Conservation (phyloP, 2,797 vertebrate genomes). For the Delichon dasypus region DNA sequence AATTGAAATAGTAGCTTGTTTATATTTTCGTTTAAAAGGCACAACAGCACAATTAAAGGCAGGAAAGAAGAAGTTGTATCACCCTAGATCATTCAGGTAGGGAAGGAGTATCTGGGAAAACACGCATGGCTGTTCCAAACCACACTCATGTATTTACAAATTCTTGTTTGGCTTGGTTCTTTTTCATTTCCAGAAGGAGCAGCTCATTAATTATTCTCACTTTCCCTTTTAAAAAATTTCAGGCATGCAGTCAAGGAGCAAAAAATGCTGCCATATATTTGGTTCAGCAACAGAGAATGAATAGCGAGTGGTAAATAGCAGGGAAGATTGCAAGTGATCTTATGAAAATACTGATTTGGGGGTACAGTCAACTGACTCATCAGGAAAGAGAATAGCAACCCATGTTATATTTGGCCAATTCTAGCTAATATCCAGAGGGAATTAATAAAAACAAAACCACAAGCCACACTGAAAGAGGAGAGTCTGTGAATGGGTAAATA, state of each 20-base stretch:
- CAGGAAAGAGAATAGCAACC: background rate
- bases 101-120: background rate
- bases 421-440: background rate
- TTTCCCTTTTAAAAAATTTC: conserved; percentile 13
- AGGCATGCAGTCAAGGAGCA: background rate
- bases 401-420: conserved; percentile 3
- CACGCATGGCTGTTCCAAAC: background rate
- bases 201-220: background rate
- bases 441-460: background rate
- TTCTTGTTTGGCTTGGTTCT: background rate
- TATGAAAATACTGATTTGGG: background rate
- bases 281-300: background rate
- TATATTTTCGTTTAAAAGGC: background rate
- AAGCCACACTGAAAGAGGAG: background rate
- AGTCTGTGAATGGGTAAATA: background rate
- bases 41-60: background rate
- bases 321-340: conserved; percentile 9
- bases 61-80: background rate
- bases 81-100: background rate
- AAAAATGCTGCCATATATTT: background rate
- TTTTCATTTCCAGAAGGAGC: background rate
- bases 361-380: background rate
- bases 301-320: conserved; percentile 23
- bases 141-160: background rate
- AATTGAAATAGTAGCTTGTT: background rate